A percentile compares a stretch with the other conserved stretches of the same genome.
phyloP scores from a whole-genome alignment of 1,140 invertebrate genomes.

The Zaprionus gabonicus region DNA sequence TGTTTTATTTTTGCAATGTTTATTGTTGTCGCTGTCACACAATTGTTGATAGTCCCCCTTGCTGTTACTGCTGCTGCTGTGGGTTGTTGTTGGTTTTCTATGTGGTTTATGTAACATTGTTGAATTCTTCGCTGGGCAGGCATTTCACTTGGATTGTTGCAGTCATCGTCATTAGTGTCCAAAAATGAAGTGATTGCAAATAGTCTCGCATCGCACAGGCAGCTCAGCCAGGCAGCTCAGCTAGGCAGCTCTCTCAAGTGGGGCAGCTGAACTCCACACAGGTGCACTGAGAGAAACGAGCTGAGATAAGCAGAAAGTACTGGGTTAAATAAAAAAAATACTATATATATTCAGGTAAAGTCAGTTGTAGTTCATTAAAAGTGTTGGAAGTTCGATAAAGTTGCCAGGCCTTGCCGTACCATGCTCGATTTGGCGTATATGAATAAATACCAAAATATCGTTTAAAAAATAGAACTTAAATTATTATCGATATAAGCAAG shows the following conservation, averaged over 20 bases:
- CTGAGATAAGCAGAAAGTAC: not conserved
- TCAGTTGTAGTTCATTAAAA: no score
- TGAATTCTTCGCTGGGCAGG: conserved; percentile 72
- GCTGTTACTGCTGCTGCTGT: conserved; percentile 7
- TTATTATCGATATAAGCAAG: no score
- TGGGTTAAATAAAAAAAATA: no score
- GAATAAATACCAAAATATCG: no score
- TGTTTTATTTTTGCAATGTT: conserved; percentile 66
- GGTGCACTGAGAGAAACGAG: conserved; percentile 47
- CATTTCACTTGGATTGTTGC: conserved; percentile 63
- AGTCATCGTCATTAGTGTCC: conserved; percentile 75
- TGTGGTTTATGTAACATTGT: conserved; percentile 61
- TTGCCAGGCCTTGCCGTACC: no score
- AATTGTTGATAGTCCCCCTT: conserved; percentile 34
- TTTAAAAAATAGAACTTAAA: no score
- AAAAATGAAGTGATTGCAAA: conserved; percentile 77
- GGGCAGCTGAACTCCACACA: conserved; percentile 16
- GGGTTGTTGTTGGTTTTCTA: conserved; percentile 10
- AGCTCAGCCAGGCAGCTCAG: conserved; percentile 8
- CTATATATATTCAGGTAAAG: conserved; percentile 7
- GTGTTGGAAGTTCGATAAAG: no score
- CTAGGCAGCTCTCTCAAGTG: conserved; percentile 22
- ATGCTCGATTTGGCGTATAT: no score
- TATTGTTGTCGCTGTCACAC: conserved; percentile 71
- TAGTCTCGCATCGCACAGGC: conserved; percentile 49